Conservation (phyloP, 2,888 invertebrate species). For the Conops quadrifasciatus region DNA sequence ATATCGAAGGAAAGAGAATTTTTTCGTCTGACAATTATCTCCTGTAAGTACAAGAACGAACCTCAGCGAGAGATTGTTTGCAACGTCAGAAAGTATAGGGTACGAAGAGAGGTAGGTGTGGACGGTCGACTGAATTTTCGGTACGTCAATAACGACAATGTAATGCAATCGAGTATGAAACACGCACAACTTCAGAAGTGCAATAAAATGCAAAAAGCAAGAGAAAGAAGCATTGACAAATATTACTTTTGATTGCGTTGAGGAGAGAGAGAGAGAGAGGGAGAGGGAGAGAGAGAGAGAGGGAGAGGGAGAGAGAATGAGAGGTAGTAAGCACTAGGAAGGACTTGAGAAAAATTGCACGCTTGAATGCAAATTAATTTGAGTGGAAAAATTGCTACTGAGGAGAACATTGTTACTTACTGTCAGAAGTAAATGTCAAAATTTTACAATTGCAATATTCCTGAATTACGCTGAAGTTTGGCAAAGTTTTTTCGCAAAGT, state of each 20-base stretch:
- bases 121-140: too few species aligned
- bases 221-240: not conserved
- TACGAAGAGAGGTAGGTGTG: too few species aligned
- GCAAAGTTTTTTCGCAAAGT: not conserved
- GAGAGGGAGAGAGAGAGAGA: not conserved
- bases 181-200: not conserved
- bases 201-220: not conserved
- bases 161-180: not conserved
- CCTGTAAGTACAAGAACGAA: too few species aligned
- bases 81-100: too few species aligned
- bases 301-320: not conserved
- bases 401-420: too few species aligned
- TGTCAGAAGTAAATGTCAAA: constrained; percentile 28
- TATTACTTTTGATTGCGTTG: not conserved
- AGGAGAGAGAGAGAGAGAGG: not conserved
- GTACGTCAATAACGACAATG: too few species aligned
- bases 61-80: too few species aligned
- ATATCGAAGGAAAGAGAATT: too few species aligned
- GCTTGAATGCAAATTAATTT: constrained; percentile 30
- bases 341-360: not conserved
- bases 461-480: constrained; percentile 16
- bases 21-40: too few species aligned
- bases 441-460: constrained; percentile 9
- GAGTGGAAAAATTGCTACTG: constrained; percentile 25
- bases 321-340: not conserved